Percentiles rank a stretch among this genome's conserved stretches.
These are phyloP conservation scores for Subacronicta megacephala DNA, from an alignment of 2,888 invertebrate species.

Conservation along the genomic window DNA sequence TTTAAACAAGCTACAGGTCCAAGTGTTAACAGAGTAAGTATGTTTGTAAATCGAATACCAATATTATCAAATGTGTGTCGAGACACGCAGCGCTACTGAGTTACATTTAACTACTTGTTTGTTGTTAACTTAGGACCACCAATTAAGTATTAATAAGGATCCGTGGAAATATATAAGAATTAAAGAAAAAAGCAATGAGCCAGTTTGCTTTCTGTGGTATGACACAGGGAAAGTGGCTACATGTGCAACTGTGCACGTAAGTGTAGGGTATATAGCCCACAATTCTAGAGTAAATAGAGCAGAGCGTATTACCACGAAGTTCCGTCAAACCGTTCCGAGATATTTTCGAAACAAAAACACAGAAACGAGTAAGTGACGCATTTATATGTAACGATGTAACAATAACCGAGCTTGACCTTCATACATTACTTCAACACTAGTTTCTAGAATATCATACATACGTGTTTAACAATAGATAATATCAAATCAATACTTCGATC, in stretches of 20 bases:
- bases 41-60: constrained; percentile 62
- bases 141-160: constrained; percentile 20
- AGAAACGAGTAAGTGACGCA: constrained; percentile 47
- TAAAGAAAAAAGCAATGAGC: constrained; percentile 36
- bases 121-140: constrained; percentile 32
- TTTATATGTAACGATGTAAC: constrained; percentile 60
- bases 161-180: neutral
- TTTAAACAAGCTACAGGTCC: constrained; percentile 64
- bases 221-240: constrained; percentile 73
- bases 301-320: constrained; percentile 65
- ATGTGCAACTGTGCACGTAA: constrained; percentile 60
- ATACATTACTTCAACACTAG: constrained; percentile 62
- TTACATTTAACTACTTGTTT: constrained; percentile 30
- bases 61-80: constrained; percentile 31
- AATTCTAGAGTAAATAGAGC: constrained; percentile 78
- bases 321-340: constrained; percentile 58
- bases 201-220: constrained; percentile 52
- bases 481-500: constrained; percentile 50
- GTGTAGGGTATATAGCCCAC: constrained; percentile 68
- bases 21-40: constrained; percentile 65
- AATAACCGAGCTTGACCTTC: constrained; percentile 80
- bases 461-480: constrained; percentile 50
- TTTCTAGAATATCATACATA: constrained; percentile 65
- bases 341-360: constrained; percentile 38
- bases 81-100: constrained; percentile 10